Conservation (phyloP, 2,113 vertebrate species). For the Microcebus jonahi region DNA sequence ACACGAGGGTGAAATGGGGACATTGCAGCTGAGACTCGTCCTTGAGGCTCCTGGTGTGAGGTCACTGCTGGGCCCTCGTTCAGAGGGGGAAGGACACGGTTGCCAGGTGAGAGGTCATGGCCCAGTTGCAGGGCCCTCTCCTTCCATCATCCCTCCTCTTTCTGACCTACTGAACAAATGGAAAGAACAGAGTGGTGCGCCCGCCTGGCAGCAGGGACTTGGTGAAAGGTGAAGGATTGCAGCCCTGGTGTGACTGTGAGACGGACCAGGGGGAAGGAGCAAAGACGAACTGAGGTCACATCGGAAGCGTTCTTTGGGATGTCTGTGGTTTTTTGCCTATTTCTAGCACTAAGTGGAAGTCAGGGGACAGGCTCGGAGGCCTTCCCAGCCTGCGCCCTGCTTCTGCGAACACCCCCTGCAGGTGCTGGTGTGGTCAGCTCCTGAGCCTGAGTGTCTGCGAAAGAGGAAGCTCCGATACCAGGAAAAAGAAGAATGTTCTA, state of each 20-base stretch:
- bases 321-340: not conserved
- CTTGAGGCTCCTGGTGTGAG: not conserved
- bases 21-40: not conserved
- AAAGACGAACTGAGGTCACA: conserved; percentile 4
- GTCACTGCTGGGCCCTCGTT: not conserved
- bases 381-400: not conserved
- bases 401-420: not conserved
- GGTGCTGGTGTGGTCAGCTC: not conserved
- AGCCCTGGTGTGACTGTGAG: not conserved
- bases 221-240: conserved; percentile 54
- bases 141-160: not conserved
- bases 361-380: not conserved
- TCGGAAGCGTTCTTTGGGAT: not conserved
- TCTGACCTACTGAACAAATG: not conserved
- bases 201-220: not conserved
- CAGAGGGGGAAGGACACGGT: not conserved
- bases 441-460: not conserved
- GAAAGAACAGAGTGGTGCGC: not conserved
- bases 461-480: not conserved
- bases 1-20: not conserved
- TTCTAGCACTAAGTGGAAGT: not conserved
- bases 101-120: conserved; percentile 33
- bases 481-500: not conserved
- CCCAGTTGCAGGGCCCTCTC: not conserved
- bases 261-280: conserved; percentile 38